A percentile compares a stretch with the other conserved stretches of the same genome.
Conservation (phyloP, 2,888 invertebrate species). For the Conomelus anceps region DNA sequence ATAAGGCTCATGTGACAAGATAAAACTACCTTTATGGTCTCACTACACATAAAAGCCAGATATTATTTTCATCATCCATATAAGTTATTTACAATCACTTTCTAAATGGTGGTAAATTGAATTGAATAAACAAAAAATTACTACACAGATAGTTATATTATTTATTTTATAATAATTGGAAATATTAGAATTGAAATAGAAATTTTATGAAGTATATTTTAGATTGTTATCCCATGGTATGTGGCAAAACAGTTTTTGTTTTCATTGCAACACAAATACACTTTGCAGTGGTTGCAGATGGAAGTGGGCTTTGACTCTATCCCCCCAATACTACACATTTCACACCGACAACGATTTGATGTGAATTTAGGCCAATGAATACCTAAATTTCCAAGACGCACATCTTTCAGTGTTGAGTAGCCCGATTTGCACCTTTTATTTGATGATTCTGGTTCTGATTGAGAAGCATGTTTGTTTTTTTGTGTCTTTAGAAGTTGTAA, state of each 20-base stretch:
- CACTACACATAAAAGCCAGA: too few relatives aligned
- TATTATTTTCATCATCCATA: too few relatives aligned
- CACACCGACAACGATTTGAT: background rate
- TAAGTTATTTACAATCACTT: too few relatives aligned
- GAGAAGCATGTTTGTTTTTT: background rate
- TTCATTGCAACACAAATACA: background rate
- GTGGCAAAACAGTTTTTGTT: background rate
- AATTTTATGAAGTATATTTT: too few relatives aligned
- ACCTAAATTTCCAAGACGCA: background rate
- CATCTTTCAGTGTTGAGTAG: background rate
- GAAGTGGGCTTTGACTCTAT: background rate
- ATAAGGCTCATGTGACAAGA: too few relatives aligned
- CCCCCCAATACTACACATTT: background rate
- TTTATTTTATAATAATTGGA: too few relatives aligned
- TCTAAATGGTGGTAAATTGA: too few relatives aligned
- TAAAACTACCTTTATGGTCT: too few relatives aligned
- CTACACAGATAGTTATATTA: too few relatives aligned
- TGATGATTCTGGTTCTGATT: background rate
- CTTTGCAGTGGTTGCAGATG: background rate
- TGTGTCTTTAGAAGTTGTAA: background rate
- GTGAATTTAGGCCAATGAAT: slow-evolving; percentile 1
- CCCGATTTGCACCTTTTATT: background rate
- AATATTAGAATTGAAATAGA: too few relatives aligned
- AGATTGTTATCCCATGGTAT: background rate
- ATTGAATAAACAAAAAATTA: too few relatives aligned